Conservation (phyloP, 2,888 invertebrate species). For the Cataglyphis albicans region DNA sequence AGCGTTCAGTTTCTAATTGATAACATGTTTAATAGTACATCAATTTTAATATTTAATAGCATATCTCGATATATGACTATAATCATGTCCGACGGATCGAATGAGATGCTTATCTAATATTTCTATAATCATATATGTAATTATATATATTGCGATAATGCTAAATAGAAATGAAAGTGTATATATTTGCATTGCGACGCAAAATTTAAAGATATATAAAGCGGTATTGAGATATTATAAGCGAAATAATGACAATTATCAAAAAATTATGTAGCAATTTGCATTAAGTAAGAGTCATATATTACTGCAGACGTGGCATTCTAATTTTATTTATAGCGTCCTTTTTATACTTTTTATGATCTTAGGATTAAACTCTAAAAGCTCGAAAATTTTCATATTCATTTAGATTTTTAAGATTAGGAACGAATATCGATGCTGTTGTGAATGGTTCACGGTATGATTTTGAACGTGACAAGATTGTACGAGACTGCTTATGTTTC, state of each 20-base stretch:
- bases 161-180: slow-evolving; percentile 15
- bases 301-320: slow-evolving; percentile 2
- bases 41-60: neutral
- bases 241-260: slow-evolving; percentile 21
- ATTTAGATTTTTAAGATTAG: slow-evolving; percentile 49
- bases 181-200: slow-evolving; percentile 9
- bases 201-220: slow-evolving; percentile 30
- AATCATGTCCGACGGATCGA: neutral
- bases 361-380: slow-evolving; percentile 13
- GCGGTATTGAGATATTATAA: neutral
- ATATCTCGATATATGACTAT: neutral
- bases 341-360: slow-evolving; percentile 10
- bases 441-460: slow-evolving; percentile 75
- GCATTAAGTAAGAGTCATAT: slow-evolving; percentile 8
- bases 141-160: slow-evolving; percentile 22
- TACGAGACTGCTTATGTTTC: slow-evolving; percentile 86
- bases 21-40: neutral
- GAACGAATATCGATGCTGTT: slow-evolving; percentile 75
- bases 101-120: slow-evolving; percentile 1
- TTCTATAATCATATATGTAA: slow-evolving; percentile 17
- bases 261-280: slow-evolving; percentile 20
- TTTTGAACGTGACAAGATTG: slow-evolving; percentile 79
- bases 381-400: slow-evolving; percentile 18
- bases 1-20: neutral
- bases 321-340: slow-evolving; percentile 7